A percentile compares a stretch with the other conserved stretches of the same genome.
These are phyloP conservation scores for Thecocarcelia acutangulata DNA, from an alignment of 2,888 invertebrate species.

Conservation along the genomic window DNA sequence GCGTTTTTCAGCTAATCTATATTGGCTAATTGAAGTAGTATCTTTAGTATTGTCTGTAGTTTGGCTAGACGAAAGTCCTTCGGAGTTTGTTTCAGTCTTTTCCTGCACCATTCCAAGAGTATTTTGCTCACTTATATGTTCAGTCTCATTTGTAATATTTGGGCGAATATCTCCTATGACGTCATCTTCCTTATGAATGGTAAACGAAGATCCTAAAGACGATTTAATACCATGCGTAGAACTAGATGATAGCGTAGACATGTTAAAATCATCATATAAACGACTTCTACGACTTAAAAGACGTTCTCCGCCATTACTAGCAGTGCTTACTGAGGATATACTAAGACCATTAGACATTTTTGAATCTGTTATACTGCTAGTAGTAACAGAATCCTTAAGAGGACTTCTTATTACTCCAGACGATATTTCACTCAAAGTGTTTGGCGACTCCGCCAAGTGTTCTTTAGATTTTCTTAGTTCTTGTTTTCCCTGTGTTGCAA, in stretches of 20 bases:
- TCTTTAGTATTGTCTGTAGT: slow-evolving; percentile 14
- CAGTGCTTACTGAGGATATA: slow-evolving; percentile 58
- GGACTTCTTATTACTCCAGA: slow-evolving; percentile 46
- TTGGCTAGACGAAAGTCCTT: slow-evolving; percentile 31
- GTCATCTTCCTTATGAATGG: slow-evolving; percentile 65
- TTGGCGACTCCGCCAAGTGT: slow-evolving; percentile 42
- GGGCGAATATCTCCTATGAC: slow-evolving; percentile 70
- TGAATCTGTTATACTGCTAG: slow-evolving; percentile 61
- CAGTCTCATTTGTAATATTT: slow-evolving; percentile 67
- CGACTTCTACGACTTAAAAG: slow-evolving; percentile 80
- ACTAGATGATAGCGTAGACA: slow-evolving; percentile 72
- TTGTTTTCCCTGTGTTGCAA: slow-evolving; percentile 35
- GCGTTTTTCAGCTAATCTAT: slow-evolving; percentile 76
- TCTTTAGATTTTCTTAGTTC: slow-evolving; percentile 54
- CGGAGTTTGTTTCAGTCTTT: slow-evolving; percentile 58
- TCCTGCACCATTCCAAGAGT: slow-evolving; percentile 65
- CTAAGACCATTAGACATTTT: slow-evolving; percentile 61
- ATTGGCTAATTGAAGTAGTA: slow-evolving; percentile 61
- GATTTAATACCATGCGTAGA: slow-evolving; percentile 63
- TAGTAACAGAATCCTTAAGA: slow-evolving; percentile 60
- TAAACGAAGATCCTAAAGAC: slow-evolving; percentile 73
- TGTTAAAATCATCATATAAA: slow-evolving; percentile 80
- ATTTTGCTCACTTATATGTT: slow-evolving; percentile 56
- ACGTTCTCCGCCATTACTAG: slow-evolving; percentile 75
- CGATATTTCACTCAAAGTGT: slow-evolving; percentile 32